Evolutionary conservation across 1,140 invertebrate species (phyloP).

Genomic region (Orchesella cincta): DNA sequence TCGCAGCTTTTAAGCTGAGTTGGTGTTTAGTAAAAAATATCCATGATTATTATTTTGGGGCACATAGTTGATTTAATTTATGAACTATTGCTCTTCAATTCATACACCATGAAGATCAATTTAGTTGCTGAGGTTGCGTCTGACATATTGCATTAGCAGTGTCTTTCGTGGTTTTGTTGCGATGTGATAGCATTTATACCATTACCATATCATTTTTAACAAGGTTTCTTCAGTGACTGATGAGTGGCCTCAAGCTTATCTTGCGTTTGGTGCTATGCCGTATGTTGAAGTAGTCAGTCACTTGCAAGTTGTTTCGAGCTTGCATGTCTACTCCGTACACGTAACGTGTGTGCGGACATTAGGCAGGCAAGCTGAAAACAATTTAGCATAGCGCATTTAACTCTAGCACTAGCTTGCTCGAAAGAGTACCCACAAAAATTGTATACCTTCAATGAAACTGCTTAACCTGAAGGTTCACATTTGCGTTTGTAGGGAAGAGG

Average conservation of each 20-base stretch:
- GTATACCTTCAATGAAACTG: not conserved
- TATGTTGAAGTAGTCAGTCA: too few relatives aligned
- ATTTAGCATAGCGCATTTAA: not conserved
- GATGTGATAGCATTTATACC: not conserved
- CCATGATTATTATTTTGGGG: too few relatives aligned
- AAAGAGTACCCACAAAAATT: slow-evolving; percentile 13
- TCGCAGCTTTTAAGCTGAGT: too few relatives aligned
- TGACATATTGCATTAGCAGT: too few relatives aligned
- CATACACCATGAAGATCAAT: not conserved
- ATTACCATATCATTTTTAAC: not conserved
- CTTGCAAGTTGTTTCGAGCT: not conserved
- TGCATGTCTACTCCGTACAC: too few relatives aligned
- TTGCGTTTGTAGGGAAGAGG: not conserved
- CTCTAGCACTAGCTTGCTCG: not conserved
- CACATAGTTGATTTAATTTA: too few relatives aligned
- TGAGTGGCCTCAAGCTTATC: slow-evolving; percentile 11
- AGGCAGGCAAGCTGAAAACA: too few relatives aligned
- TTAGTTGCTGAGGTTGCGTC: too few relatives aligned
- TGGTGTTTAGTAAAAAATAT: too few relatives aligned
- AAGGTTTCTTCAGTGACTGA: slow-evolving; percentile 14
- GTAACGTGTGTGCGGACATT: too few relatives aligned
- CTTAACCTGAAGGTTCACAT: slow-evolving; percentile 6
- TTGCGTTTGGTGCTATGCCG: not conserved
- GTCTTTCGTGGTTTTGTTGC: not conserved
- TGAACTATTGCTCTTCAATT: not conserved